These are phyloP conservation scores for Motacilla tschutschensis DNA, from an alignment of 2,113 vertebrate genomes.

Conservation along the genomic window DNA sequence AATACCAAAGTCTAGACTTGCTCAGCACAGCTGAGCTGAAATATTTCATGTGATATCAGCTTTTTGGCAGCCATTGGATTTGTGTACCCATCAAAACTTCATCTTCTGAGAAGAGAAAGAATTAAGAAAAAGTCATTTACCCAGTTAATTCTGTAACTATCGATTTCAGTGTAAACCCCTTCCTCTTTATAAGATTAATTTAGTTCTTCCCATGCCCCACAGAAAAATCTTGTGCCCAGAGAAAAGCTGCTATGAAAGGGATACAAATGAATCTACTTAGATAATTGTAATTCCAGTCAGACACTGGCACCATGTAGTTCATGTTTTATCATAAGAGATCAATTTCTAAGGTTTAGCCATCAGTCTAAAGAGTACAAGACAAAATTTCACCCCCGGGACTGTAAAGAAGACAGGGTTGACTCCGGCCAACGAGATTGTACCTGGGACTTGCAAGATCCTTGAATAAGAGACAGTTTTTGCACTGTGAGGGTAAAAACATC, in stretches of 20 bases:
- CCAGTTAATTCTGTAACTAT: constrained; percentile 63
- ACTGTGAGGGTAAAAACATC: background rate
- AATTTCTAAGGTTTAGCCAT: constrained; percentile 18
- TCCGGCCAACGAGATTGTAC: rapidly evolving
- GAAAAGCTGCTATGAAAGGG: constrained; percentile 41
- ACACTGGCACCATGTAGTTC: constrained; percentile 50
- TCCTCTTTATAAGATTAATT: constrained; percentile 67
- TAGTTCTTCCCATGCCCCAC: constrained; percentile 50
- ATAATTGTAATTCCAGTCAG: constrained; percentile 67
- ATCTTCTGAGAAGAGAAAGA: constrained; percentile 71
- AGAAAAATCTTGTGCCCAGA: constrained; percentile 38
- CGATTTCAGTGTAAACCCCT: constrained; percentile 61
- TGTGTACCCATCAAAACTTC: constrained; percentile 66
- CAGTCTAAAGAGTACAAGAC: background rate
- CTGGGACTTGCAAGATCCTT: background rate
- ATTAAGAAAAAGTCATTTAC: constrained; percentile 66
- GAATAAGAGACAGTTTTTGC: background rate
- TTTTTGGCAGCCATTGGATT: constrained; percentile 63
- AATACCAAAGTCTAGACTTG: constrained; percentile 36
- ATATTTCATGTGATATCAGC: constrained; percentile 60
- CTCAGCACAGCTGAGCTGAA: constrained; percentile 50
- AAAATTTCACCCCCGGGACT: background rate
- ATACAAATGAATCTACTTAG: constrained; percentile 61
- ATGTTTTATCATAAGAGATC: constrained; percentile 51
- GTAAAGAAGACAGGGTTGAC: background rate